Percentiles rank a stretch among this genome's conserved stretches.
phyloP scores from a whole-genome alignment of 2,113 vertebrate genomes.

The Cepphus grylle region DNA sequence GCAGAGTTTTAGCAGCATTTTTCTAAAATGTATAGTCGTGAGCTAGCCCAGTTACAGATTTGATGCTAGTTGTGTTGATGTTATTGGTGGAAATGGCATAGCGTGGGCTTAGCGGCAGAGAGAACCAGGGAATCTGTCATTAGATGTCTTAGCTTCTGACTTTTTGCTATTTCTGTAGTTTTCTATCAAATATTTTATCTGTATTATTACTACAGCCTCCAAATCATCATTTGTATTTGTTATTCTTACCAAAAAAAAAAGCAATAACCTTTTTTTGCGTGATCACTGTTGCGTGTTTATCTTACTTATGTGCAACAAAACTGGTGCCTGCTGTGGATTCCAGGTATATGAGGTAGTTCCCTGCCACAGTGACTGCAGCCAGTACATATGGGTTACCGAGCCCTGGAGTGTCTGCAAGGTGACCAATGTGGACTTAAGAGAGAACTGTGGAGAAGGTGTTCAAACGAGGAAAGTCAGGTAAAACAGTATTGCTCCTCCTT shows the following conservation, averaged over 20 bases:
- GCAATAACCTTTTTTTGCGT: background rate
- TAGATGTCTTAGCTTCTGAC: background rate
- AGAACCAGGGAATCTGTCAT: background rate
- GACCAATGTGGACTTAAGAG: conserved; percentile 88
- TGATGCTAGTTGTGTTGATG: background rate
- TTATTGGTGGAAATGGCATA: background rate
- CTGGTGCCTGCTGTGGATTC: background rate
- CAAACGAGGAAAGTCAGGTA: conserved; percentile 97
- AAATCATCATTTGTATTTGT: background rate
- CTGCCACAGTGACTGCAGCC: conserved; percentile 93
- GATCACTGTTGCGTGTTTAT: background rate
- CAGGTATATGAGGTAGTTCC: conserved; percentile 97
- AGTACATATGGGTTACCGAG: conserved; percentile 92
- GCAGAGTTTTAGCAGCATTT: background rate
- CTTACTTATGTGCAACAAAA: background rate
- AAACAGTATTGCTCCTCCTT: background rate
- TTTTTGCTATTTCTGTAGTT: background rate
- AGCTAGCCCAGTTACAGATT: background rate
- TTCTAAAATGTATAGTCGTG: background rate
- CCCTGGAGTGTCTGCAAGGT: conserved; percentile 97
- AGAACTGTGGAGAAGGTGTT: conserved; percentile 94
- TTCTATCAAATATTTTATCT: background rate
- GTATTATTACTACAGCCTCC: background rate
- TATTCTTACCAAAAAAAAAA: background rate
- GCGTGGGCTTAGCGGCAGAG: background rate